These are phyloP conservation scores for Pterocles gutturalis DNA, from an alignment of 2,113 vertebrate species.

Conservation along the genomic window DNA sequence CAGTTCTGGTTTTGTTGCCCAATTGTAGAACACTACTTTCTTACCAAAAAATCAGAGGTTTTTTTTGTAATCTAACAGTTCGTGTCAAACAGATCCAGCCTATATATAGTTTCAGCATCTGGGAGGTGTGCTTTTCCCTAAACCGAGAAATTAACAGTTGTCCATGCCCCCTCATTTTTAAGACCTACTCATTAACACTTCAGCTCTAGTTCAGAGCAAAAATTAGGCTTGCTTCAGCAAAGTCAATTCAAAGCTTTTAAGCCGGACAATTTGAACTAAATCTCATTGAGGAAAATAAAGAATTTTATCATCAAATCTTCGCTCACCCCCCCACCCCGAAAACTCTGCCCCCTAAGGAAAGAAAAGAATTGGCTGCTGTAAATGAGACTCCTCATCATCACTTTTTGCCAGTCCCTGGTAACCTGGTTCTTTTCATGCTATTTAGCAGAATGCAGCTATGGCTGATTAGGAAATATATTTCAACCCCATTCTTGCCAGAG, in stretches of 20 bases:
- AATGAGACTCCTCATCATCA: neutral
- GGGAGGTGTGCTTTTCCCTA: neutral
- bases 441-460: neutral
- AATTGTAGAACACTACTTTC: neutral
- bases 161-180: neutral
- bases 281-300: neutral
- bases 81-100: neutral
- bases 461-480: neutral
- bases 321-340: neutral
- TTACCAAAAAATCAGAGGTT: neutral
- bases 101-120: neutral
- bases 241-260: neutral
- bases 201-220: neutral
- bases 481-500: neutral
- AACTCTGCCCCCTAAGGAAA: neutral
- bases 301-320: neutral
- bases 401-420: neutral
- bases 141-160: neutral
- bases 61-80: neutral
- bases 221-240: neutral
- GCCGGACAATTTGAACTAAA: neutral
- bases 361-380: neutral
- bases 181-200: neutral
- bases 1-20: neutral
- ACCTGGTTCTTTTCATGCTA: neutral